Base-by-base conservation (phyloP, 2,888 invertebrate genomes). In the Nomada fabriciana region DNA sequence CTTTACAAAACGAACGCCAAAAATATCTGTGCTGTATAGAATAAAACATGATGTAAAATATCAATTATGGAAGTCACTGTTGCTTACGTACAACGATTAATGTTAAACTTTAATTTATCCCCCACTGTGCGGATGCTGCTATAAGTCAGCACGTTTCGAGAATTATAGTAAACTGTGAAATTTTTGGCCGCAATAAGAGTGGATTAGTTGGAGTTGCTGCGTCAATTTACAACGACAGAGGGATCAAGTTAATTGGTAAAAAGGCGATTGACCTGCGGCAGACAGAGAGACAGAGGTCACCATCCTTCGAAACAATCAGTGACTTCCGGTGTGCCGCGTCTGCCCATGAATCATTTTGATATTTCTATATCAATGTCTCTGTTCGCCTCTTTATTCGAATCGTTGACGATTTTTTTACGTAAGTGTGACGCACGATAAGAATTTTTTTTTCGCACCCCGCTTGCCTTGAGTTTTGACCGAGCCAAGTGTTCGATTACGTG, bases 281-380 rank as follows among this genome's bases (percentile, higher is more conserved):
- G 84, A 86, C 86, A 86, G 83, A 87, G 84, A 89, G 84, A 89
- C 87, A 84, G 89, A 90, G 92, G 91, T 93, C 92, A 92, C 91
- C 92, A 92, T 88, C 91, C 92, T 91, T 89, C 87, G 87, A 76
- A 92, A 92, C 91, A 93, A 92, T 93, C 93, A 91, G 91, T 89
- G 88, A 88, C 90, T 93, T 93, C 92, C 92, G 92, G 91, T 86
- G 86, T 89, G 90, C 89, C 88, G 90, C 87, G 91, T 86, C 89
- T 80, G 84, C 72, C 82, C 87, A 84, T 92, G 92, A 93, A 91
- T 93, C 92, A 92, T 90, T 92, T 91, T 92, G 92, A 93, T 92
- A 92, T 87, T 88, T 83, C 77, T 87, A 75, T 90, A 90, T 90
- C 89, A 88, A 82, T 84, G 83, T 85, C 86, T 85, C 85, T 81